Evolutionary conservation across 2,888 invertebrate genomes (phyloP).

Genomic region (Sarcophaga subvicina): DNA sequence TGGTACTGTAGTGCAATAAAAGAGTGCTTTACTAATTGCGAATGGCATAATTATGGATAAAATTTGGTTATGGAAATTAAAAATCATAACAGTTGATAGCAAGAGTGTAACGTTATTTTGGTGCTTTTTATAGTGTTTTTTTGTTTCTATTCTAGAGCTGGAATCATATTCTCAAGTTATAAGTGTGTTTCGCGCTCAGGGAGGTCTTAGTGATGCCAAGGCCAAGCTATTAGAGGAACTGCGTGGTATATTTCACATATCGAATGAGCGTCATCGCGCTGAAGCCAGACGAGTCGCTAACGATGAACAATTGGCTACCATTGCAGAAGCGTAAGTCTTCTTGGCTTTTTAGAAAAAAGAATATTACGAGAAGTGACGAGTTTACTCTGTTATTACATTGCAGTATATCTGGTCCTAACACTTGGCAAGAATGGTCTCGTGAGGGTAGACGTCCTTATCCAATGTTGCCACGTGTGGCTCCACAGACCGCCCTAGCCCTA

Average conservation of each 20-base stretch:
- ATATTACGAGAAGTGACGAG: not conserved
- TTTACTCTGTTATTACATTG: slow-evolving; percentile 72
- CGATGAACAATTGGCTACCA: slow-evolving; percentile 93
- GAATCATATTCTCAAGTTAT: slow-evolving; percentile 96
- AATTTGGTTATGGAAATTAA: slow-evolving; percentile 58
- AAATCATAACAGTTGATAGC: not conserved
- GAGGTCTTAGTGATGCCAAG: slow-evolving; percentile 92
- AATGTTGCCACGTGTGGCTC: slow-evolving; percentile 90
- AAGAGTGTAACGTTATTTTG: not conserved
- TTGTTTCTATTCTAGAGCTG: slow-evolving; percentile 85
- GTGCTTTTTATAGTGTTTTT: not conserved
- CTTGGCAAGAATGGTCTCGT: slow-evolving; percentile 90
- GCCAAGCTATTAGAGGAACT: slow-evolving; percentile 92
- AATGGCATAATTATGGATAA: slow-evolving; percentile 48
- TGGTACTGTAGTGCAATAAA: slow-evolving; percentile 63
- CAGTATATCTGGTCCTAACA: slow-evolving; percentile 87
- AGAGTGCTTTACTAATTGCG: slow-evolving; percentile 45
- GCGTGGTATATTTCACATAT: slow-evolving; percentile 91
- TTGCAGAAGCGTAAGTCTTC: slow-evolving; percentile 91
- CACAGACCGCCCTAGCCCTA: slow-evolving; percentile 92
- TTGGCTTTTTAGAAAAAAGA: not conserved
- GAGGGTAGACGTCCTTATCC: slow-evolving; percentile 94
- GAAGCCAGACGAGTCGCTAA: slow-evolving; percentile 95
- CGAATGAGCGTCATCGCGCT: slow-evolving; percentile 94
- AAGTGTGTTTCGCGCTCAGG: slow-evolving; percentile 95